Conservation (phyloP, 2,888 invertebrate species). For the Craniophora ligustri region DNA sequence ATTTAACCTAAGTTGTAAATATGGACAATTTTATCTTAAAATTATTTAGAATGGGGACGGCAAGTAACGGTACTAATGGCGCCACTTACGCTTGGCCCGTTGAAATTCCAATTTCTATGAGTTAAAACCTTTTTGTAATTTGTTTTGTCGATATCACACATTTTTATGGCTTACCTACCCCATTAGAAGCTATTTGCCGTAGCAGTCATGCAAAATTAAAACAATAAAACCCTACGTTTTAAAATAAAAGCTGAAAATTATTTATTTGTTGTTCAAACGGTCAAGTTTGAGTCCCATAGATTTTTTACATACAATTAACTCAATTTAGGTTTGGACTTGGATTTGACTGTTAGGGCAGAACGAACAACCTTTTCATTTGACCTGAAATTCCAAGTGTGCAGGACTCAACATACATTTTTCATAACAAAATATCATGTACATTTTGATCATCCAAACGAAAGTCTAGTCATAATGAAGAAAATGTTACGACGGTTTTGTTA, state of each 20-base stretch:
- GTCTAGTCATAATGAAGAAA: slow-evolving; percentile 77
- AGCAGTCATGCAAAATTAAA: too few relatives aligned
- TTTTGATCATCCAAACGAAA: slow-evolving; percentile 61
- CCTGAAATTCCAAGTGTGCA: slow-evolving; percentile 43
- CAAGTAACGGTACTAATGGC: too few relatives aligned
- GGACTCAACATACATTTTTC: slow-evolving; percentile 32
- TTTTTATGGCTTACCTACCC: too few relatives aligned
- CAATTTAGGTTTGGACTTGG: slow-evolving; percentile 36
- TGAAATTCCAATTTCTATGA: too few relatives aligned
- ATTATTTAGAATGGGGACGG: too few relatives aligned
- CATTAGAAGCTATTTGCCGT: too few relatives aligned
- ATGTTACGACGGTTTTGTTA: slow-evolving; percentile 72
- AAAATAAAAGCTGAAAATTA: slow-evolving; percentile 17
- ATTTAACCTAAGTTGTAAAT: too few relatives aligned
- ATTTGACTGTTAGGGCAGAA: slow-evolving; percentile 23
- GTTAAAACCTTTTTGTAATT: too few relatives aligned
- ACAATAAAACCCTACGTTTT: too few relatives aligned
- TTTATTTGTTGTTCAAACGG: slow-evolving; percentile 2
- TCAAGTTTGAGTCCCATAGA: slow-evolving; percentile 46
- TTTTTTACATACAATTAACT: slow-evolving; percentile 45
- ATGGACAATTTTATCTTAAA: too few relatives aligned
- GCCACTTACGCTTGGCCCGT: too few relatives aligned
- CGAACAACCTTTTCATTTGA: neutral
- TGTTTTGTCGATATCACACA: too few relatives aligned
- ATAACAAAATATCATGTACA: slow-evolving; percentile 49